A percentile compares a stretch with the other conserved stretches of the same genome.
These are phyloP conservation scores for Cryptophagus acutangulus DNA, from an alignment of 2,888 invertebrate genomes.

Conservation along the genomic window DNA sequence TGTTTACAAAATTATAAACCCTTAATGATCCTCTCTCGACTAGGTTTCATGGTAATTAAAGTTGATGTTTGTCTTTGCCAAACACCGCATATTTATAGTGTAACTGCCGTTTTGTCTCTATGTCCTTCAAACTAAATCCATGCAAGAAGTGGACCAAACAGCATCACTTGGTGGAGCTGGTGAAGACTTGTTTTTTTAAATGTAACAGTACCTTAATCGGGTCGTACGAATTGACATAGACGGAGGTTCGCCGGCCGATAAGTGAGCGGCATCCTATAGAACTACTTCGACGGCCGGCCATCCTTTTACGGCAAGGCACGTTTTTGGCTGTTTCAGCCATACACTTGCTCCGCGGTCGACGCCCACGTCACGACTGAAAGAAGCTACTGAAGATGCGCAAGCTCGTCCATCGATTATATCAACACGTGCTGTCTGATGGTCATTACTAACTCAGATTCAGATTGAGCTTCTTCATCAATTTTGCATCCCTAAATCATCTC, in stretches of 20 bases:
- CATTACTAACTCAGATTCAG: neutral
- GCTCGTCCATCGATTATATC: constrained; percentile 34
- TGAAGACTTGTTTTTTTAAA: no score
- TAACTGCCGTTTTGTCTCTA: no score
- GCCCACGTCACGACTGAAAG: constrained; percentile 35
- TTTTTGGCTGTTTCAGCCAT: constrained; percentile 32
- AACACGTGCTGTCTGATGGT: constrained; percentile 29
- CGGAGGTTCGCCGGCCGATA: constrained; percentile 61
- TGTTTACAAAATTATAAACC: no score
- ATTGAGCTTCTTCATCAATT: constrained; percentile 1
- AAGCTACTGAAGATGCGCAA: constrained; percentile 29
- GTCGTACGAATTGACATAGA: constrained; percentile 60
- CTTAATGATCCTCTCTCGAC: no score
- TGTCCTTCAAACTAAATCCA: no score
- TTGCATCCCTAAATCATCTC: no score
- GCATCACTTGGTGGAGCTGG: no score
- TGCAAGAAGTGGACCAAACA: no score
- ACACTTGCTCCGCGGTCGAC: constrained; percentile 34
- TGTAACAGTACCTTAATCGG: constrained; percentile 69
- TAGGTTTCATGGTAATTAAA: no score
- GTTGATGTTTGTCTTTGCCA: no score
- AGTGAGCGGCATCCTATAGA: constrained; percentile 63
- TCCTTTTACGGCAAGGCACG: constrained; percentile 33
- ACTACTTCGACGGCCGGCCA: constrained; percentile 62
- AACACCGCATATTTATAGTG: no score